Evolutionary conservation across 2,113 vertebrate species (phyloP).

Genomic region (Arenaria interpres): DNA sequence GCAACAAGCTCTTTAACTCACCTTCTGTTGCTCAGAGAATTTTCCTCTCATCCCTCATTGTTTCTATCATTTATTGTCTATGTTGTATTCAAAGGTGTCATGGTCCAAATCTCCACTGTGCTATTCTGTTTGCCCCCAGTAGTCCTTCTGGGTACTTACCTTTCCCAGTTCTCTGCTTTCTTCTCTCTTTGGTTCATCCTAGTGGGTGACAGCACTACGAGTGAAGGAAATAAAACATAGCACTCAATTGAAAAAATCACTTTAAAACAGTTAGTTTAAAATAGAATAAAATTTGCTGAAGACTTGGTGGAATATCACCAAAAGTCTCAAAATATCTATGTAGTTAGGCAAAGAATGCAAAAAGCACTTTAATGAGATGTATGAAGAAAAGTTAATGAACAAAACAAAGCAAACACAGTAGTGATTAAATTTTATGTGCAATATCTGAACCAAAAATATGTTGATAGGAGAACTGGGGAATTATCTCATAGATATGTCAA

Average conservation of each 20-base stretch:
- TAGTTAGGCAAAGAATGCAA: not conserved
- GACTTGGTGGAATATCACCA: not conserved
- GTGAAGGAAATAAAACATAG: not conserved
- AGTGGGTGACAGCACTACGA: not conserved
- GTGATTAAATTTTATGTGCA: not conserved
- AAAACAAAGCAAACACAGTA: not conserved
- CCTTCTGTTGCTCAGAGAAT: not conserved
- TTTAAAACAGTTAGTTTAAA: not conserved
- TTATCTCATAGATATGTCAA: not conserved
- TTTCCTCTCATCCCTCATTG: not conserved
- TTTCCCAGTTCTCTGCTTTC: not conserved
- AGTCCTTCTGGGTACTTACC: not conserved
- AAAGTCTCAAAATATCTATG: not conserved
- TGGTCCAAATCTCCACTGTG: not conserved
- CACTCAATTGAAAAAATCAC: not conserved
- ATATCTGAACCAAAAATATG: not conserved
- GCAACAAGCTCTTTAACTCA: not conserved
- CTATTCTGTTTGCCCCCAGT: not conserved
- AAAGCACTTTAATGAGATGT: not conserved
- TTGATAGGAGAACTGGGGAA: not conserved
- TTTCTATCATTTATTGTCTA: not conserved
- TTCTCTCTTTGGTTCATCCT: not conserved
- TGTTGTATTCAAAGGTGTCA: not conserved
- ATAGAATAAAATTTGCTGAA: not conserved
- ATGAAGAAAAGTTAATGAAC: not conserved